Percentiles rank a stretch among this genome's conserved stretches.
Evolutionary conservation across 64 coral and sea anemone genomes (phyloP).

Genomic region (Dendrophyllia cribrosa): DNA sequence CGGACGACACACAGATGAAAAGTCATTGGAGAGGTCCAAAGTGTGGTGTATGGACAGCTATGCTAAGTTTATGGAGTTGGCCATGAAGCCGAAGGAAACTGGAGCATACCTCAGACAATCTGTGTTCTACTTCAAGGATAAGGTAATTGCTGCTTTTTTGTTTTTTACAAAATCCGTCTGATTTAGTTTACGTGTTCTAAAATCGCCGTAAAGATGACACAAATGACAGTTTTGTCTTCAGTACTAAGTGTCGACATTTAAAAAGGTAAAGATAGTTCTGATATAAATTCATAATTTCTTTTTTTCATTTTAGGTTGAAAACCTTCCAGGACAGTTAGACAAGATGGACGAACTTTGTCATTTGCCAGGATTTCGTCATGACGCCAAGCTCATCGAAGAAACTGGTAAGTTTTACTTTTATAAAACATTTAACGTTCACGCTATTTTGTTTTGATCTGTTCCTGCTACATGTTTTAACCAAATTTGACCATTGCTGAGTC

Average conservation of each 20-base stretch:
- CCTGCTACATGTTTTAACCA: too few species aligned
- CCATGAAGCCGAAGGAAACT: slow-evolving; percentile 21
- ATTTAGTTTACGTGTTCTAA: too few species aligned
- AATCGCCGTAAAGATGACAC: too few species aligned
- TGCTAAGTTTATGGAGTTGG: slow-evolving; percentile 28
- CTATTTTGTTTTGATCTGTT: neutral
- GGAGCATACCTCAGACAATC: slow-evolving; percentile 23
- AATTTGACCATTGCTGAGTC: too few species aligned
- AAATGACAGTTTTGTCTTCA: neutral
- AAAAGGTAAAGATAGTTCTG: too few species aligned
- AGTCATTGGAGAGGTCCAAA: slow-evolving; percentile 22
- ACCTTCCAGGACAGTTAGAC: slow-evolving; percentile 9
- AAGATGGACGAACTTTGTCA: neutral
- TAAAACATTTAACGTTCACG: too few species aligned
- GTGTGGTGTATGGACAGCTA: slow-evolving; percentile 20
- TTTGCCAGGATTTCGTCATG: slow-evolving; percentile 26
- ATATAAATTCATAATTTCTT: too few species aligned
- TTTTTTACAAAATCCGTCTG: too few species aligned
- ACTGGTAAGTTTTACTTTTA: neutral
- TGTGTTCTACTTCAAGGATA: slow-evolving; percentile 37
- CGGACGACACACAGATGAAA: slow-evolving; percentile 10
- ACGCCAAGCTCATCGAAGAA: slow-evolving; percentile 25
- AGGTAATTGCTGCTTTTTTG: neutral
- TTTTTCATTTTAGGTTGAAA: neutral
- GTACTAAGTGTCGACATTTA: too few species aligned